Evolutionary conservation across 2,888 invertebrate genomes (phyloP).

Genomic region (Furcula furcula): DNA sequence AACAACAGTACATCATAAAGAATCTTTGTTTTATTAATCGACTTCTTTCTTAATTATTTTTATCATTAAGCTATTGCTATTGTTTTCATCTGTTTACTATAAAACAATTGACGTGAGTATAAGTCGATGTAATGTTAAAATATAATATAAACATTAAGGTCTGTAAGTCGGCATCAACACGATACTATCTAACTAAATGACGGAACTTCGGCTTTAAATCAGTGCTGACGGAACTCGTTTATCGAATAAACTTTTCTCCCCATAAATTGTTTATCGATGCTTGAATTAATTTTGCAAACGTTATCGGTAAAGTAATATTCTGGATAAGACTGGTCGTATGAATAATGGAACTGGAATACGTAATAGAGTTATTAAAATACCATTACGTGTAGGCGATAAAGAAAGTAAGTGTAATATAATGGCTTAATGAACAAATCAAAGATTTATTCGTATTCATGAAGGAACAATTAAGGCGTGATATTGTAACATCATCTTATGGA

Average conservation of each 20-base stretch:
- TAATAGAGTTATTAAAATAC: conserved; percentile 39
- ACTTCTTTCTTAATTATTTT: too few species aligned
- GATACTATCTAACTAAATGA: too few species aligned
- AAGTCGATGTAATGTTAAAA: too few species aligned
- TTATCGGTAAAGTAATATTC: conserved; percentile 34
- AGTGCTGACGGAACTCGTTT: conserved; percentile 10
- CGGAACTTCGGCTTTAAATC: conserved; percentile 6
- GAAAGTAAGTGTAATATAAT: conserved; percentile 22
- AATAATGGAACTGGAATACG: conserved; percentile 54
- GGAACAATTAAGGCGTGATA: neutral
- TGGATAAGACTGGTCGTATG: conserved; percentile 52
- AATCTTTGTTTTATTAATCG: too few species aligned
- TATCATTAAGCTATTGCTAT: too few species aligned
- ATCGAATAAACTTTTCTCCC: conserved; percentile 13
- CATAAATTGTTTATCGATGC: conserved; percentile 26
- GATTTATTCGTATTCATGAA: neutral
- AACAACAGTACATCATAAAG: too few species aligned
- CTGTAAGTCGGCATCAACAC: too few species aligned
- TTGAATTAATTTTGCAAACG: conserved; percentile 30
- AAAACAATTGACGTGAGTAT: too few species aligned
- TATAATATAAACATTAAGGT: too few species aligned
- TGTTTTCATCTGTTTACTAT: too few species aligned
- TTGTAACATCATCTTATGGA: neutral
- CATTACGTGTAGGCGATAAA: conserved; percentile 27
- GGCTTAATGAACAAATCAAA: conserved; percentile 1